Evolutionary conservation across 2,888 invertebrate species (phyloP).

Genomic region (Piscicola geometra): DNA sequence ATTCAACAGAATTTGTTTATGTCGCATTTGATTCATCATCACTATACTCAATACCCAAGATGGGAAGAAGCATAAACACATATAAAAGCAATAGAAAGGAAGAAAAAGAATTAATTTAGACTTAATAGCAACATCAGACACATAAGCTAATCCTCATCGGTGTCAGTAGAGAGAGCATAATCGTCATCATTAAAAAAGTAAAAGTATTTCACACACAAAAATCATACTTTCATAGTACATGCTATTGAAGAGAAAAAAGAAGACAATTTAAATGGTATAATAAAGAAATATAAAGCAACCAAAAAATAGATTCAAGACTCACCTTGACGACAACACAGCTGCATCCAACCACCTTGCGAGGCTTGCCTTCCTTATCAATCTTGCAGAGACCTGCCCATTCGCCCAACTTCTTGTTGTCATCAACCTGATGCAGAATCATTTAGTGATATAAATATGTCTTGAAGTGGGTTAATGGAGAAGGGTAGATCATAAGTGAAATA

Average conservation of each 20-base stretch:
- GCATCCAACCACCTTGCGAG: slow-evolving; percentile 95
- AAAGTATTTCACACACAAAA: neutral
- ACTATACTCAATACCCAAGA: no score
- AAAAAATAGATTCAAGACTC: slow-evolving; percentile 26
- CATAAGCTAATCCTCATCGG: slow-evolving; percentile 42
- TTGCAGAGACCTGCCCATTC: slow-evolving; percentile 99
- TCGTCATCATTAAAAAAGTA: slow-evolving; percentile 38
- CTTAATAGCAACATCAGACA: no score
- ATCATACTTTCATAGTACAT: neutral
- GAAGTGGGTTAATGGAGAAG: no score
- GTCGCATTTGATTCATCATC: slow-evolving; percentile 16
- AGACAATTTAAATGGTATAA: neutral
- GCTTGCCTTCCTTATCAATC: slow-evolving; percentile 97
- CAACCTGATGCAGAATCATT: no score
- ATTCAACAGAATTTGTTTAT: slow-evolving; percentile 19
- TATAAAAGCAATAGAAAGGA: no score
- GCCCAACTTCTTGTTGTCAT: slow-evolving; percentile 96
- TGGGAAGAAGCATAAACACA: no score
- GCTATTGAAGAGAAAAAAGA: neutral
- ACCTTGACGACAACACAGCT: slow-evolving; percentile 84
- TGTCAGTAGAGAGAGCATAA: slow-evolving; percentile 42
- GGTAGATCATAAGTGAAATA: no score
- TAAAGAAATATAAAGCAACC: no score
- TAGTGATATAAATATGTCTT: no score
- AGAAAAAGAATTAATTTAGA: no score